Conservation (phyloP, 2,888 invertebrate species). For the Drosophila merina region DNA sequence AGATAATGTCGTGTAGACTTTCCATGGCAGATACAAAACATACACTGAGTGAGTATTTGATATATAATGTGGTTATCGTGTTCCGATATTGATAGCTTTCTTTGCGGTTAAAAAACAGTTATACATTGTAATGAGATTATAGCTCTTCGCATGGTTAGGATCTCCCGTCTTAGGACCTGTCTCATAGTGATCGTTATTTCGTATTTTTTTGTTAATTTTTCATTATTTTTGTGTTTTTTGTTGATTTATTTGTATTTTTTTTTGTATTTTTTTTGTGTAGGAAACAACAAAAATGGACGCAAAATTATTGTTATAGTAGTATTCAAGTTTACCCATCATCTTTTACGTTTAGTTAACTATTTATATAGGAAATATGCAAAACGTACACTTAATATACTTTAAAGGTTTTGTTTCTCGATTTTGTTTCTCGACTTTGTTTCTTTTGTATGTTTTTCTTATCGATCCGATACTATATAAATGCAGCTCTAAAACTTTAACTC, state of each 20-base stretch:
- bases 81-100: conserved; percentile 23
- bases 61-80: conserved; percentile 26
- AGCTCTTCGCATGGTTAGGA: background rate
- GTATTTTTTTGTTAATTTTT: conserved; percentile 19
- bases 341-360: conserved; percentile 66
- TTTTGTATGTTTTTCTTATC: background rate
- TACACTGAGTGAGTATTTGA: conserved; percentile 40
- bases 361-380: conserved; percentile 71
- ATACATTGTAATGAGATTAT: conserved; percentile 20
- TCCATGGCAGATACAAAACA: conserved; percentile 42
- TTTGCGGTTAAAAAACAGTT: conserved; percentile 38
- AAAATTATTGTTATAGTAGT: conserved; percentile 71
- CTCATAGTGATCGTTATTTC: conserved; percentile 13
- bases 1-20: conserved; percentile 20
- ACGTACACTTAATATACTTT: conserved; percentile 70
- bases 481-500: conserved; percentile 68
- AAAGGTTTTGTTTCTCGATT: conserved; percentile 25
- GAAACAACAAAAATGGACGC: conserved; percentile 79
- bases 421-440: conserved; percentile 3
- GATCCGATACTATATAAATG: conserved; percentile 72
- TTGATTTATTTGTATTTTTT: conserved; percentile 36
- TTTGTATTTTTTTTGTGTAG: conserved; percentile 48
- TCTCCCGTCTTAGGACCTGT: background rate
- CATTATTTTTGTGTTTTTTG: conserved; percentile 3
- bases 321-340: conserved; percentile 34